Percentiles rank a stretch among this genome's conserved stretches.
Evolutionary conservation across 2,797 vertebrate species (phyloP).

Genomic region (Fistularia commersonii): DNA sequence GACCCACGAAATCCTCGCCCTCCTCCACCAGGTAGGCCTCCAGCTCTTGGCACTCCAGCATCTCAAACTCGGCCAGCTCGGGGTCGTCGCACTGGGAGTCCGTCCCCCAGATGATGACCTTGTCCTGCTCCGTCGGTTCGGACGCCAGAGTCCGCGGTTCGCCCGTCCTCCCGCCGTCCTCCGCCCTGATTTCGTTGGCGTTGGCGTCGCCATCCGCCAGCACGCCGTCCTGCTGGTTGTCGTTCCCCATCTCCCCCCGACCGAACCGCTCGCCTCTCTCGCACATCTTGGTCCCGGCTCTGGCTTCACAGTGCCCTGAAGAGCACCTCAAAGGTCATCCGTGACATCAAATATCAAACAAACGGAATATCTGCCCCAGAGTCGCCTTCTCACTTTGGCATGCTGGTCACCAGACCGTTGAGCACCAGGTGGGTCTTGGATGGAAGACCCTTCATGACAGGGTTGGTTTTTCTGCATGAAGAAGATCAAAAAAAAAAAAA

Average conservation of each 20-base stretch:
- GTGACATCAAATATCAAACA: constrained; percentile 2
- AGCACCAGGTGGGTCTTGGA: too few species aligned
- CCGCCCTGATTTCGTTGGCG: constrained; percentile 83
- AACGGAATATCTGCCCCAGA: too few species aligned
- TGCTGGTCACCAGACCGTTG: too few species aligned
- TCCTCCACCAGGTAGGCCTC: constrained; percentile 74
- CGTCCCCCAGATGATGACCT: constrained; percentile 71
- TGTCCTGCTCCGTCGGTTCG: constrained; percentile 74
- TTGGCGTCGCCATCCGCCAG: constrained; percentile 81
- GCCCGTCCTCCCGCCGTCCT: constrained; percentile 43
- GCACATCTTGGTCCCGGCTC: constrained; percentile 60
- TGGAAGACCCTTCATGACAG: too few species aligned
- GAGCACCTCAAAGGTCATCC: constrained; percentile 40
- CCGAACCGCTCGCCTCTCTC: constrained; percentile 43
- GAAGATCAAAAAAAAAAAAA: too few species aligned
- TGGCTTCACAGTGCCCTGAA: constrained; percentile 28
- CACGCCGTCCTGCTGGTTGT: constrained; percentile 75
- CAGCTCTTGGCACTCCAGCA: constrained; percentile 78
- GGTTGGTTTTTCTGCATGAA: too few species aligned
- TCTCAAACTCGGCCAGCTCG: constrained; percentile 77
- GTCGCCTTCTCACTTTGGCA: too few species aligned
- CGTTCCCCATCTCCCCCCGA: constrained; percentile 78
- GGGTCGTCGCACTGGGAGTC: constrained; percentile 78
- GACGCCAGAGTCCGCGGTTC: constrained; percentile 62
- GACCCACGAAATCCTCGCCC: constrained; percentile 61